A percentile compares a stretch with the other conserved stretches of the same genome.
Conservation (phyloP, 1,140 invertebrate genomes). For the Habropoda laboriosa region DNA sequence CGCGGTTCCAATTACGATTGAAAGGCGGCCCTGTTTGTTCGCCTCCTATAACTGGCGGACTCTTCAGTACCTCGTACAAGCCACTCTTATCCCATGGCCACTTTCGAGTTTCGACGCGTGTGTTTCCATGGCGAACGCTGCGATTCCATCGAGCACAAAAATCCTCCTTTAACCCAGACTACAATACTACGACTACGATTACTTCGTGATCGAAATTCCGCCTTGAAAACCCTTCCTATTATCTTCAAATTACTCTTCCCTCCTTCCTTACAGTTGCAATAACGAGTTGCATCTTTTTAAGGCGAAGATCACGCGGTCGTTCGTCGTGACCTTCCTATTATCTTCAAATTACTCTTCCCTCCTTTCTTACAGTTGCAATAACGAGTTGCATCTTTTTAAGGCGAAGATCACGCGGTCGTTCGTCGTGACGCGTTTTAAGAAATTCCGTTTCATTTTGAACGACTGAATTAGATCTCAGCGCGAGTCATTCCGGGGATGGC, state of each 20-base stretch:
- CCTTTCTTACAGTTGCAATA: too few species aligned
- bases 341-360: too few species aligned
- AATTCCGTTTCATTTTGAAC: not conserved
- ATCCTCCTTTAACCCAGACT: slow-evolving; percentile 1
- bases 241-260: too few species aligned
- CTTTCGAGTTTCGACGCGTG: slow-evolving; percentile 58
- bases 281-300: not conserved
- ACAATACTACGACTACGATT: not conserved
- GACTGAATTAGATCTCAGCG: not conserved
- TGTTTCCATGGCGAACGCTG: slow-evolving; percentile 63
- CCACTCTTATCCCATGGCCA: slow-evolving; percentile 63
- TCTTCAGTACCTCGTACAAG: slow-evolving; percentile 65
- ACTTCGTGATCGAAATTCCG: not conserved
- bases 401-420: not conserved
- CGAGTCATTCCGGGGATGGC: not conserved
- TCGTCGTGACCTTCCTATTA: too few species aligned
- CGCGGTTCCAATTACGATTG: slow-evolving; percentile 74
- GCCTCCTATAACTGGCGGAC: slow-evolving; percentile 64
- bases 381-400: not conserved
- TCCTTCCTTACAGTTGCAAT: too few species aligned
- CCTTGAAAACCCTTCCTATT: too few species aligned
- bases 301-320: not conserved
- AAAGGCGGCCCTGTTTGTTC: slow-evolving; percentile 69
- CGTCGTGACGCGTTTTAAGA: not conserved
- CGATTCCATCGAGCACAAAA: slow-evolving; percentile 12